Percentiles rank a stretch among this genome's conserved stretches.
Evolutionary conservation across 1,140 invertebrate genomes (phyloP).

Genomic region (Heliconius hewitsoni): DNA sequence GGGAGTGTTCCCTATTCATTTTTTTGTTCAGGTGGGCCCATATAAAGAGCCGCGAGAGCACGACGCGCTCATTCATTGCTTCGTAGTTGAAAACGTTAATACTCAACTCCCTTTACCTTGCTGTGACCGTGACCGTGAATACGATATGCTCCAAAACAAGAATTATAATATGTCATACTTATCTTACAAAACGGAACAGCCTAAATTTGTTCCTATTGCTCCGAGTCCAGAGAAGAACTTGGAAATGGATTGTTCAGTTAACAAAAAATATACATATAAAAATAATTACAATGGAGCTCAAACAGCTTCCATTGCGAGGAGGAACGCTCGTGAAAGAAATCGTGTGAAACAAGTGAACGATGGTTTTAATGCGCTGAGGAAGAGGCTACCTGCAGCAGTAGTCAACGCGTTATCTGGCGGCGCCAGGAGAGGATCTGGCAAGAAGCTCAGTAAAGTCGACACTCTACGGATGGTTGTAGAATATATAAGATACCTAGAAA

Average conservation of each 20-base stretch:
- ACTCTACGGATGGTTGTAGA: constrained; percentile 96
- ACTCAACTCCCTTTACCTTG: constrained; percentile 19
- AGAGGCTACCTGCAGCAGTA: constrained; percentile 90
- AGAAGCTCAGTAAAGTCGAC: constrained; percentile 97
- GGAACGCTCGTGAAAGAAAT: constrained; percentile 97
- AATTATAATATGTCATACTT: constrained; percentile 52
- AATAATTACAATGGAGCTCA: constrained; percentile 83
- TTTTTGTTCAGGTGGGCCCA: constrained; percentile 64
- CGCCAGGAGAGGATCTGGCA: constrained; percentile 86
- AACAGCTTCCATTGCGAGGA: constrained; percentile 91
- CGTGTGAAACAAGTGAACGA: constrained; percentile 98
- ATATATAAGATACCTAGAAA: constrained; percentile 94
- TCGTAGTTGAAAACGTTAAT: constrained; percentile 34
- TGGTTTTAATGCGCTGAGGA: constrained; percentile 92
- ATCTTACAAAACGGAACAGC: constrained; percentile 48
- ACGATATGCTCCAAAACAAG: constrained; percentile 58
- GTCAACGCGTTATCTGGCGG: constrained; percentile 86
- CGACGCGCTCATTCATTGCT: constrained; percentile 63
- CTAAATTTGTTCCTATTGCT: constrained; percentile 77
- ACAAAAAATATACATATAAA: constrained; percentile 85
- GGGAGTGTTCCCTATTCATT: constrained; percentile 68
- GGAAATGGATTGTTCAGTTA: constrained; percentile 53
- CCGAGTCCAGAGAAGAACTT: constrained; percentile 64
- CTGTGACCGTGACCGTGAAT: constrained; percentile 23
- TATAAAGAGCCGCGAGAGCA: constrained; percentile 57